Evolutionary conservation across 2,113 vertebrate genomes (phyloP).

Genomic region (Pollachius pollachius): DNA sequence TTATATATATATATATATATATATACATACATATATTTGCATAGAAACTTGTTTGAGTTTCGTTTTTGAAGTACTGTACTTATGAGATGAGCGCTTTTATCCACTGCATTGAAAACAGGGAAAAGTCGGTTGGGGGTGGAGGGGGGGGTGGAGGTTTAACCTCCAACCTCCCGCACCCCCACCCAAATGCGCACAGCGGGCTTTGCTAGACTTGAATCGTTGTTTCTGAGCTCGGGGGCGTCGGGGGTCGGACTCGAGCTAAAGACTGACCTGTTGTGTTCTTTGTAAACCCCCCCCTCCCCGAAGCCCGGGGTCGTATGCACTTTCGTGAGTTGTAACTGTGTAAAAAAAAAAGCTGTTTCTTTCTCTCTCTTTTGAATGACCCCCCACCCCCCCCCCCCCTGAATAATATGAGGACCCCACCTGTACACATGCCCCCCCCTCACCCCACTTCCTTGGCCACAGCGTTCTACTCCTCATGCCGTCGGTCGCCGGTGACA

Average conservation of each 20-base stretch:
- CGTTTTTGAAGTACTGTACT: constrained; percentile 77
- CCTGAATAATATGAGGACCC: background rate
- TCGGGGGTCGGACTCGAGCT: constrained; percentile 42
- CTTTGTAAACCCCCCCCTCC: constrained; percentile 24
- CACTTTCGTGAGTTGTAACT: constrained; percentile 69
- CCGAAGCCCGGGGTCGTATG: constrained; percentile 57
- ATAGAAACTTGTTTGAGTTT: constrained; percentile 51
- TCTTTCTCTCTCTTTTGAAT: constrained; percentile 54
- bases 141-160: background rate
- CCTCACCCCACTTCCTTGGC: background rate
- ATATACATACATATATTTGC: constrained; percentile 32
- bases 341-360: constrained; percentile 53
- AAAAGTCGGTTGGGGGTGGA: constrained; percentile 48
- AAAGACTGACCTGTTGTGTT: constrained; percentile 32
- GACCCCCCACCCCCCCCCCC: background rate
- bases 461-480: background rate
- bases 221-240: constrained; percentile 23
- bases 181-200: constrained; percentile 63
- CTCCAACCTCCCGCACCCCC: constrained; percentile 3
- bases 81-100: constrained; percentile 73
- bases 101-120: constrained; percentile 69
- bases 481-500: too few relatives aligned
- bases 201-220: constrained; percentile 65
- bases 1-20: constrained; percentile 16
- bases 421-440: background rate